These are phyloP conservation scores for Ochropleura plecta DNA, from an alignment of 2,888 invertebrate species.

Conservation along the genomic window DNA sequence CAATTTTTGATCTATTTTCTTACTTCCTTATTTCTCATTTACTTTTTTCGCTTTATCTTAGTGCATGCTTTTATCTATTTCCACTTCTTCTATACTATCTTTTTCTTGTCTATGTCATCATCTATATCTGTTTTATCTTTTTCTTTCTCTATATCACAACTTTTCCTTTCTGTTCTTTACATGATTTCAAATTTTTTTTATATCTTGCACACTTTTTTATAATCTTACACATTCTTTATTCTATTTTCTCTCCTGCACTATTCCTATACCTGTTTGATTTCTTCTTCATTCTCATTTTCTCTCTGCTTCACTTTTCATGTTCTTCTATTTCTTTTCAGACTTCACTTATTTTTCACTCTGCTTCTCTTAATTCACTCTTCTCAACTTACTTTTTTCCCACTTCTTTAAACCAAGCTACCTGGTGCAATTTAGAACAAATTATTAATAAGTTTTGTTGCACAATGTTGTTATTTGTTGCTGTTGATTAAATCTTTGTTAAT, in stretches of 20 bases:
- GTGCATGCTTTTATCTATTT: conserved; percentile 8
- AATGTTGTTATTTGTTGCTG: conserved; percentile 73
- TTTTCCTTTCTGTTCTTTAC: background rate
- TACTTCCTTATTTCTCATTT: conserved; percentile 1
- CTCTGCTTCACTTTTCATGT: background rate
- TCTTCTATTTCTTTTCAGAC: conserved; percentile 4
- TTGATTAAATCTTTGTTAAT: conserved; percentile 76
- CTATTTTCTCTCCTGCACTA: background rate
- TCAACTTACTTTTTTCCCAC: background rate
- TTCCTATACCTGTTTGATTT: background rate
- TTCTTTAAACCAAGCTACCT: conserved; percentile 72
- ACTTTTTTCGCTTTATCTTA: background rate
- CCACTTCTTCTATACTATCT: background rate
- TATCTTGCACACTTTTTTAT: background rate
- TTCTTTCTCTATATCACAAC: background rate
- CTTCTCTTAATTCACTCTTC: conserved; percentile 1
- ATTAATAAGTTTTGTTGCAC: conserved; percentile 69
- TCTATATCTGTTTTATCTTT: background rate
- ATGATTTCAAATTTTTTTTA: background rate
- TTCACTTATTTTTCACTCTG: background rate
- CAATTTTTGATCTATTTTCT: background rate
- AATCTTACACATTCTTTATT: background rate
- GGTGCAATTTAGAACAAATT: conserved; percentile 78
- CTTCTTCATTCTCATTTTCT: background rate
- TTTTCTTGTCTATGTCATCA: background rate